Percentiles rank a stretch among this genome's conserved stretches.
Conservation (phyloP, 2,113 vertebrate species). For the Columbina picui region DNA sequence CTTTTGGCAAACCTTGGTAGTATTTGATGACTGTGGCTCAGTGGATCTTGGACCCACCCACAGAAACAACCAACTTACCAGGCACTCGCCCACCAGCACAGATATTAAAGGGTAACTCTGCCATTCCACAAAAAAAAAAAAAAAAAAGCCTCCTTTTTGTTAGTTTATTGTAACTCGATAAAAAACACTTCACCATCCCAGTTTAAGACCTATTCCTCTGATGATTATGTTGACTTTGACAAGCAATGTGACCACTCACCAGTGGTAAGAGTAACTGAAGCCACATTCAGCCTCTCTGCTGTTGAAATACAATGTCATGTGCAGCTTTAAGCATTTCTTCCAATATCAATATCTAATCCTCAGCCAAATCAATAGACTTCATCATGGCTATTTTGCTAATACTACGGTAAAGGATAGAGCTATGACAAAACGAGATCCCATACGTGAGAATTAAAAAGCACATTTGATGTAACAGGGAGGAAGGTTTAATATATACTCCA, state of each 20-base stretch:
- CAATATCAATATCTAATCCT: background rate
- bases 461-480: background rate
- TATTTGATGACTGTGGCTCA: background rate
- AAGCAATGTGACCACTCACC: background rate
- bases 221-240: background rate
- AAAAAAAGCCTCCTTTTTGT: background rate
- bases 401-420: background rate
- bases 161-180: background rate
- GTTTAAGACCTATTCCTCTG: background rate
- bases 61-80: background rate
- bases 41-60: accelerated
- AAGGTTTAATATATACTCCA: background rate
- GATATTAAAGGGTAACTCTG: background rate
- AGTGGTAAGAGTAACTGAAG: background rate
- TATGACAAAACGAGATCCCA: background rate
- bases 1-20: background rate
- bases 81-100: background rate
- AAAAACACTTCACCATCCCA: background rate
- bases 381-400: background rate
- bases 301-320: background rate
- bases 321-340: background rate
- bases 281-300: background rate
- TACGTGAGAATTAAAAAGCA: background rate
- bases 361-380: background rate
- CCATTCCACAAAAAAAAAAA: background rate